These are phyloP conservation scores for Sapajus apella DNA, from an alignment of 2,113 vertebrate genomes.

Conservation along the genomic window DNA sequence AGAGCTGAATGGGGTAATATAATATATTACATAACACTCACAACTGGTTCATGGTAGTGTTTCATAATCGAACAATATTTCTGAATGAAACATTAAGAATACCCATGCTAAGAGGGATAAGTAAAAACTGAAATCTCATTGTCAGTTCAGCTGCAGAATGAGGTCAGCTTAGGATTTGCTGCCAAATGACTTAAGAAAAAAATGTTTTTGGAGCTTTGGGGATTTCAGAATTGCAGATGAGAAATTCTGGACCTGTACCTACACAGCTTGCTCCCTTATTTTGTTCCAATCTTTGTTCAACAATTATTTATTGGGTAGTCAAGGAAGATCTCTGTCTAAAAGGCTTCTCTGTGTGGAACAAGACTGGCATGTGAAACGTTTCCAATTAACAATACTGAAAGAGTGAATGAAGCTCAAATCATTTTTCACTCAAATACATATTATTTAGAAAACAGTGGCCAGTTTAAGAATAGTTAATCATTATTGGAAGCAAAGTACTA, in stretches of 20 bases:
- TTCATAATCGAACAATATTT: constrained; percentile 37
- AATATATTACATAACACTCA: background rate
- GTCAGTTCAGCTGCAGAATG: background rate
- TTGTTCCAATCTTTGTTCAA: background rate
- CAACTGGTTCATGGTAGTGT: background rate
- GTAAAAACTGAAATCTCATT: constrained; percentile 2
- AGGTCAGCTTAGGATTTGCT: constrained; percentile 24
- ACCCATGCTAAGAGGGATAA: background rate
- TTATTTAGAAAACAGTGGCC: background rate
- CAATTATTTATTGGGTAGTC: background rate
- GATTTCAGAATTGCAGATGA: background rate
- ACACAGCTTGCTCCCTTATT: background rate
- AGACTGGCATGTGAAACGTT: background rate
- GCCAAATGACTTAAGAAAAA: constrained; percentile 37
- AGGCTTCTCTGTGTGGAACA: background rate
- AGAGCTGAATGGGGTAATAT: background rate
- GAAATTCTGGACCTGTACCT: background rate
- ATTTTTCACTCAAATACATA: background rate
- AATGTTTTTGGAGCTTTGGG: constrained; percentile 21
- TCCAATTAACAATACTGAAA: background rate
- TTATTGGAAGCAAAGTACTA: background rate
- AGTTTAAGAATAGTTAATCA: background rate
- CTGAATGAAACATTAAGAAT: background rate
- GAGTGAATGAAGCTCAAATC: constrained; percentile 2
- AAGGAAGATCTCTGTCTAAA: background rate